A percentile compares a stretch with the other conserved stretches of the same genome.
phyloP scores from a whole-genome alignment of 2,113 vertebrate genomes.

The Ammospiza nelsoni region DNA sequence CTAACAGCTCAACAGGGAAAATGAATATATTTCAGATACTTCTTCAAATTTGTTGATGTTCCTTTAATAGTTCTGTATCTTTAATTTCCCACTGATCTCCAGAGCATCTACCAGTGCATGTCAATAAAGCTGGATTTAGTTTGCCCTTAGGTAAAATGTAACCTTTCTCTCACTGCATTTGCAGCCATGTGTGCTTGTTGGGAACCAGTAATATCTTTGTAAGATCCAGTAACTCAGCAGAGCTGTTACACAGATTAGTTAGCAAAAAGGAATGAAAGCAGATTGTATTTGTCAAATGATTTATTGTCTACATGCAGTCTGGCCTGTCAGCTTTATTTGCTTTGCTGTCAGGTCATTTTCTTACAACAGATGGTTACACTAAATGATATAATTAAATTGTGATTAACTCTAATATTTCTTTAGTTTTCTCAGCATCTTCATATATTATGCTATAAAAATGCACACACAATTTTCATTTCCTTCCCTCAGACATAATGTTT shows the following conservation, averaged over 20 bases:
- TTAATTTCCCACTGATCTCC: slow-evolving; percentile 21
- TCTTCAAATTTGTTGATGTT: background rate
- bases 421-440: background rate
- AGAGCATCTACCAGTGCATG: background rate
- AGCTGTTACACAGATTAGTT: slow-evolving; percentile 18
- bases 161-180: slow-evolving; percentile 45
- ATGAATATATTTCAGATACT: background rate
- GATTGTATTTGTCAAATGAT: slow-evolving; percentile 51
- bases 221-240: slow-evolving; percentile 35
- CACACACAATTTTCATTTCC: background rate
- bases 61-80: background rate
- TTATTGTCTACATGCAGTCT: slow-evolving; percentile 13
- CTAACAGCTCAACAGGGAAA: background rate
- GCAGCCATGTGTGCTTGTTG: background rate
- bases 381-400: slow-evolving; percentile 35
- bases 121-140: slow-evolving; percentile 40
- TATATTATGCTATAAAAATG: background rate
- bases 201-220: background rate
- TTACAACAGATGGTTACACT: slow-evolving; percentile 20
- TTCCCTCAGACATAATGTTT: background rate
- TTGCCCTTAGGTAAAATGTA: slow-evolving; percentile 25
- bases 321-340: background rate
- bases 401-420: slow-evolving; percentile 5
- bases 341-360: slow-evolving; percentile 26
- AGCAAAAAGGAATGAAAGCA: slow-evolving; percentile 31